phyloP scores from a whole-genome alignment of 2,888 invertebrate species.

The Drosophila parthenogenetica region DNA sequence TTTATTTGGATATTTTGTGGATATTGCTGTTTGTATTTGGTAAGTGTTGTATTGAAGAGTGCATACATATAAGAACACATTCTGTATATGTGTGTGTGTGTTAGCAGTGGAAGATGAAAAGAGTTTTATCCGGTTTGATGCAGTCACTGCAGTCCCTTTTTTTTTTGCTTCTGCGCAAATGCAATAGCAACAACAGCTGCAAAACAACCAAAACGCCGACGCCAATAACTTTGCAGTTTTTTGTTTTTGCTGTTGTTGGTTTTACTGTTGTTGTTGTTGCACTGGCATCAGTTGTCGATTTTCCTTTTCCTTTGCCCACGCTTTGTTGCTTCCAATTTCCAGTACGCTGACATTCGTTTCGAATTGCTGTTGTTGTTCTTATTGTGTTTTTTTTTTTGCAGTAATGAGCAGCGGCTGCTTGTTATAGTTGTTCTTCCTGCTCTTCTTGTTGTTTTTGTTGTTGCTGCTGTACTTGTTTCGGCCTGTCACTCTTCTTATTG shows the following conservation, averaged over 20 bases:
- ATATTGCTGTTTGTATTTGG: constrained; percentile 38
- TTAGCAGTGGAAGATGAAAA: constrained; percentile 19
- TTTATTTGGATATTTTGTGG: constrained; percentile 30
- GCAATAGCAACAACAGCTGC: constrained; percentile 57
- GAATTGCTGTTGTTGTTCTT: constrained; percentile 42
- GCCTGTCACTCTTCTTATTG: constrained; percentile 63
- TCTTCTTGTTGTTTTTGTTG: constrained; percentile 17
- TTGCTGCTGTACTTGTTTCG: constrained; percentile 23
- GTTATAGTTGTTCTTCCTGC: constrained; percentile 23
- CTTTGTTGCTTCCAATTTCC: constrained; percentile 42
- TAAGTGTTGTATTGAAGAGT: constrained; percentile 40
- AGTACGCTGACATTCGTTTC: constrained; percentile 37
- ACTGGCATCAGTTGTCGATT: constrained; percentile 37
- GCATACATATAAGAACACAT: background rate
- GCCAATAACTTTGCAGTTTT: constrained; percentile 52
- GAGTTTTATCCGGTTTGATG: constrained; percentile 46
- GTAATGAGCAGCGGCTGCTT: constrained; percentile 49
- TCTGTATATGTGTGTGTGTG: background rate
- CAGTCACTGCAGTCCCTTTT: constrained; percentile 47
- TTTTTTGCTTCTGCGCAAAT: constrained; percentile 29
- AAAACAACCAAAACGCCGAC: constrained; percentile 53
- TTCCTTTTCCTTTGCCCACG: constrained; percentile 57
- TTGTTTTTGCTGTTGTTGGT: constrained; percentile 12
- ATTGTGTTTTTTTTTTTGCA: constrained; percentile 39
- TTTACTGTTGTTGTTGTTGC: constrained; percentile 36